Conservation (phyloP, 1,140 invertebrate species). For the Leptinotarsa lineolata region DNA sequence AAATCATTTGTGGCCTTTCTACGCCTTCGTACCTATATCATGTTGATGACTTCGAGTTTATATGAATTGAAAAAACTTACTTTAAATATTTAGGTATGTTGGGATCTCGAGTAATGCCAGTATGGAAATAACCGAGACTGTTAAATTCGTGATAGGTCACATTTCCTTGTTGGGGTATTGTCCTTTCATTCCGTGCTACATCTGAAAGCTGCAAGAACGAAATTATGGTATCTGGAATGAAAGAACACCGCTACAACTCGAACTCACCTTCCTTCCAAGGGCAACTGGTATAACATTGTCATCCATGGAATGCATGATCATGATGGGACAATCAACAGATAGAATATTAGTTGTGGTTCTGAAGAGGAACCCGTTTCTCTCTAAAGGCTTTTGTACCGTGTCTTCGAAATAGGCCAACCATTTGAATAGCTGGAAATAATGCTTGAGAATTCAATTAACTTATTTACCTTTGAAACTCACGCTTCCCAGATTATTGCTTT, state of each 20-base stretch:
- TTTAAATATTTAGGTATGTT: slow-evolving; percentile 33
- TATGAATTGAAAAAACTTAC: slow-evolving; percentile 24
- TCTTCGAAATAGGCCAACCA: slow-evolving; percentile 73
- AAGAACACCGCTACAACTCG: too few relatives aligned
- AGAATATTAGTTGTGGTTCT: slow-evolving; percentile 70
- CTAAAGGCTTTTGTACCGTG: slow-evolving; percentile 70
- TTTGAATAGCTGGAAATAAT: slow-evolving; percentile 51
- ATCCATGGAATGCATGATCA: slow-evolving; percentile 89
- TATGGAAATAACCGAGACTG: slow-evolving; percentile 39
- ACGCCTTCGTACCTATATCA: neutral
- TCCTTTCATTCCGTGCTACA: slow-evolving; percentile 8
- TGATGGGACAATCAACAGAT: slow-evolving; percentile 71
- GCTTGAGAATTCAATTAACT: neutral
- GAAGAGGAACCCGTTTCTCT: slow-evolving; percentile 67
- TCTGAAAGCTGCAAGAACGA: neutral
- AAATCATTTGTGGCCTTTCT: too few relatives aligned
- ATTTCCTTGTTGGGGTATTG: slow-evolving; percentile 33
- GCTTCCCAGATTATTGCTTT: slow-evolving; percentile 72
- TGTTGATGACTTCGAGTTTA: too few relatives aligned
- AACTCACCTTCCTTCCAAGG: slow-evolving; percentile 69
- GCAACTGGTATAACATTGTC: slow-evolving; percentile 78
- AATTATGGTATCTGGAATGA: too few relatives aligned
- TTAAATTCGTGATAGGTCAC: slow-evolving; percentile 43
- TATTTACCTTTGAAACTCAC: slow-evolving; percentile 54
- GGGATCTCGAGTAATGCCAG: slow-evolving; percentile 33